phyloP scores from a whole-genome alignment of 2,888 invertebrate species.

The Tiphia femorata region DNA sequence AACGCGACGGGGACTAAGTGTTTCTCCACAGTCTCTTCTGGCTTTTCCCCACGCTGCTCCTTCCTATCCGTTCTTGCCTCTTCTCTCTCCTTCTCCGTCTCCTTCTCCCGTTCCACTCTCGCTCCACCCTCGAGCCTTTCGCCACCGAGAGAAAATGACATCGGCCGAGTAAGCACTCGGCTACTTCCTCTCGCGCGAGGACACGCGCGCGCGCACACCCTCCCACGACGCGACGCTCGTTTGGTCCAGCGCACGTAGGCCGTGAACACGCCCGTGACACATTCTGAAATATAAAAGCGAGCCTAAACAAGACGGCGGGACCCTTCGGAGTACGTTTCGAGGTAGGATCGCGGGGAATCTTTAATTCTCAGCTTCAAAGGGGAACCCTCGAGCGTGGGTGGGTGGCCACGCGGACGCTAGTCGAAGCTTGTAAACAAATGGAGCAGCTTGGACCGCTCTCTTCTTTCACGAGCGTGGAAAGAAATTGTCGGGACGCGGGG shows the following conservation, averaged over 20 bases:
- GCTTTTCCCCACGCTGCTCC: slow-evolving; percentile 21
- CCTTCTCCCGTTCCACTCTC: slow-evolving; percentile 18
- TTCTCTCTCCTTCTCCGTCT: slow-evolving; percentile 18
- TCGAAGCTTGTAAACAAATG: too few species aligned
- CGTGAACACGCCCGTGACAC: background rate
- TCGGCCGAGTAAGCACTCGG: slow-evolving; percentile 30
- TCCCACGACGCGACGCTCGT: background rate
- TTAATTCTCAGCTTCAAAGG: too few species aligned
- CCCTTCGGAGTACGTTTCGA: too few species aligned
- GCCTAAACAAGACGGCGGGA: too few species aligned
- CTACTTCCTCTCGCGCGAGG: slow-evolving; percentile 20
- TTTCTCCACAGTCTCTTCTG: slow-evolving; percentile 45
- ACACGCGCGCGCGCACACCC: background rate
- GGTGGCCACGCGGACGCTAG: too few species aligned
- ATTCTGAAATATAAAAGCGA: background rate
- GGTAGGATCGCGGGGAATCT: too few species aligned
- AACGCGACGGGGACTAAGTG: slow-evolving; percentile 56
- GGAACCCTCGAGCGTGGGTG: too few species aligned
- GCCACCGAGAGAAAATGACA: slow-evolving; percentile 32
- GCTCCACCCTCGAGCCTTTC: slow-evolving; percentile 31
- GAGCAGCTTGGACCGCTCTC: too few species aligned
- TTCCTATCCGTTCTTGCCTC: slow-evolving; percentile 14
- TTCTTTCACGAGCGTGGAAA: background rate
- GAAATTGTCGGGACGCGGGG: background rate
- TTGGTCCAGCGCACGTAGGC: background rate